Conservation (phyloP, 37 sponge, comb jelly and placozoan species). For the Ianthella basta region DNA sequence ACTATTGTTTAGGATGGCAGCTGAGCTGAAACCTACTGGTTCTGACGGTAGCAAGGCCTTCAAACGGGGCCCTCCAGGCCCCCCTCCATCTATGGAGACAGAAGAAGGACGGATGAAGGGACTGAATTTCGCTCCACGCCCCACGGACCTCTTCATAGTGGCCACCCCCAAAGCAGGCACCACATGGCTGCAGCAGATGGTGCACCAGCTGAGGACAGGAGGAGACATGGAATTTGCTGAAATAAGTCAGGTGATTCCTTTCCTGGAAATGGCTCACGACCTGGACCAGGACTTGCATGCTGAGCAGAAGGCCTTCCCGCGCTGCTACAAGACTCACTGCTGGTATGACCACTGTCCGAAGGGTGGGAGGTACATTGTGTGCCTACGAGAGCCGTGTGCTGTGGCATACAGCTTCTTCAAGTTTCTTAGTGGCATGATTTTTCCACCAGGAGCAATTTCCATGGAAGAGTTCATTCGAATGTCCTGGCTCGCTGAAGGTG, state of each 20-base stretch:
- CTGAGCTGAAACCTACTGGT: no score
- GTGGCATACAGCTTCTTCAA: conserved; percentile 12
- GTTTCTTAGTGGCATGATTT: neutral
- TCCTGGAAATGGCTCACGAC: conserved; percentile 10
- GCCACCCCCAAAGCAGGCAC: neutral
- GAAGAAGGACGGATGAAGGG: neutral
- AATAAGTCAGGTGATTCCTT: neutral
- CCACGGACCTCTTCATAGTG: neutral
- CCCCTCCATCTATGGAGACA: no score
- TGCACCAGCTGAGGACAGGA: conserved; percentile 15
- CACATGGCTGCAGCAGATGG: conserved; percentile 15
- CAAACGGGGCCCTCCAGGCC: no score
- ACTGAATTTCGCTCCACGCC: neutral
- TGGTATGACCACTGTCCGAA: conserved; percentile 22
- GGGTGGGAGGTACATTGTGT: conserved; percentile 17
- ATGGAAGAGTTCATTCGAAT: neutral
- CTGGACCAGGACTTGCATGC: neutral
- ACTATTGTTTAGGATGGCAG: no score
- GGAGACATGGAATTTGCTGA: conserved; percentile 1
- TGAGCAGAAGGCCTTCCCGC: conserved; percentile 22
- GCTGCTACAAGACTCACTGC: conserved; percentile 29
- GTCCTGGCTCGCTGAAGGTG: neutral
- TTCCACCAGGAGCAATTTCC: conserved; percentile 9
- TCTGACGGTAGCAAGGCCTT: no score
- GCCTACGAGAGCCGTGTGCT: conserved; percentile 25